Conservation (phyloP, 2,888 invertebrate genomes). For the Pterostichus madidus region DNA sequence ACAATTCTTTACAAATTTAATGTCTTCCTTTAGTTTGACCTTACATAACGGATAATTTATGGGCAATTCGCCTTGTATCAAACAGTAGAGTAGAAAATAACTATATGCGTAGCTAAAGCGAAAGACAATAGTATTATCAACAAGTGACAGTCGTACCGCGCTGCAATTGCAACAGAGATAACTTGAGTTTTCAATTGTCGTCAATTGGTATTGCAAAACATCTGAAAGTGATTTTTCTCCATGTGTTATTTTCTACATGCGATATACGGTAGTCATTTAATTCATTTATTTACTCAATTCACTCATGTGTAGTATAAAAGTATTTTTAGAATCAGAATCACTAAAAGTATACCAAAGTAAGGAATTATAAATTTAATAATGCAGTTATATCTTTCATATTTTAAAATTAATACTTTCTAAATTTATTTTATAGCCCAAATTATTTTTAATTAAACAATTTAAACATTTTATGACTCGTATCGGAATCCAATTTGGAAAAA, state of each 20-base stretch:
- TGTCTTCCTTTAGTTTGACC: constrained; percentile 10
- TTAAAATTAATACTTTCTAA: no score
- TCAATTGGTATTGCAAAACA: constrained; percentile 42
- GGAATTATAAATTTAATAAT: no score
- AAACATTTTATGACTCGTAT: no score
- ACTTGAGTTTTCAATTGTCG: constrained; percentile 42
- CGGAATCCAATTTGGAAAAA: no score
- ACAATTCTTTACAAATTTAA: neutral
- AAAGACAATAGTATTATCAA: constrained; percentile 39
- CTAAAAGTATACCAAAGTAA: no score
- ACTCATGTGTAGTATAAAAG: no score
- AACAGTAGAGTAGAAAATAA: constrained; percentile 22
- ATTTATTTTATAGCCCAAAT: no score
- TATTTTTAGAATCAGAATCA: no score
- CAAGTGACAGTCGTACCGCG: neutral
- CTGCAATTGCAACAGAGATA: constrained; percentile 40
- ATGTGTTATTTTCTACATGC: constrained; percentile 32
- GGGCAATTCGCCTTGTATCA: constrained; percentile 20
- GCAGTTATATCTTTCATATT: no score
- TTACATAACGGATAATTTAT: constrained; percentile 40
- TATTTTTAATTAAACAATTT: no score
- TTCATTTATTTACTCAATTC: no score
- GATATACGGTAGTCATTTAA: neutral
- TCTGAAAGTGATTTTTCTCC: constrained; percentile 50
- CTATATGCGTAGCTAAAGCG: constrained; percentile 6